Conservation (phyloP, 2,797 vertebrate species). For the Philypnodon macrostomus region DNA sequence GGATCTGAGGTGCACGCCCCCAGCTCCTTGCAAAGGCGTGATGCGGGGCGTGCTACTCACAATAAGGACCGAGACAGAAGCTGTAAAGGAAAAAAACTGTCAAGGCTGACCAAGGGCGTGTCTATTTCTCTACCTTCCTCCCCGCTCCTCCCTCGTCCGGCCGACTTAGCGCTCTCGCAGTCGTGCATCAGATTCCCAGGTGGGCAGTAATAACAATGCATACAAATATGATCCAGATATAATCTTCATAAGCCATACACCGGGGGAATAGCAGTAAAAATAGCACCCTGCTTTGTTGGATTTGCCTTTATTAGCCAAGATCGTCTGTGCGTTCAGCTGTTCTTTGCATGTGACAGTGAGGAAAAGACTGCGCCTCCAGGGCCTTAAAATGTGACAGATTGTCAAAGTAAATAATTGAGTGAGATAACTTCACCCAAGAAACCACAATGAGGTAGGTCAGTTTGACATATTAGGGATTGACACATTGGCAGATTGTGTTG, state of each 20-base stretch:
- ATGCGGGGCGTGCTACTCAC: slow-evolving; percentile 45
- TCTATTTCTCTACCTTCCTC: slow-evolving; percentile 96
- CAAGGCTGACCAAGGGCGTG: slow-evolving; percentile 84
- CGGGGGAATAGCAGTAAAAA: slow-evolving; percentile 26
- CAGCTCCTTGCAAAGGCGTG: slow-evolving; percentile 60
- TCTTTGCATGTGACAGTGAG: slow-evolving; percentile 54
- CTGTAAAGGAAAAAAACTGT: slow-evolving; percentile 57
- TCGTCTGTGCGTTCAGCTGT: slow-evolving; percentile 59
- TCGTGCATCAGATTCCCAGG: slow-evolving; percentile 88
- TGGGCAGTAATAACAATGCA: slow-evolving; percentile 56
- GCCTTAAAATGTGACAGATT: slow-evolving; percentile 59
- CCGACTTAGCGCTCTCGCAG: slow-evolving; percentile 78
- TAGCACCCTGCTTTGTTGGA: slow-evolving; percentile 34
- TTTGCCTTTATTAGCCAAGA: slow-evolving; percentile 46
- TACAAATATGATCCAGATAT: slow-evolving; percentile 15
- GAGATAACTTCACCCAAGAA: slow-evolving; percentile 45
- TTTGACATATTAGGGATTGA: neutral
- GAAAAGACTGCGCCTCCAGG: slow-evolving; percentile 39
- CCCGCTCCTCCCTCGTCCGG: slow-evolving; percentile 89
- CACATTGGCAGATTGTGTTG: slow-evolving; percentile 3
- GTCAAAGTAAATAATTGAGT: slow-evolving; percentile 66
- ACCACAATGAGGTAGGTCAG: slow-evolving; percentile 35
- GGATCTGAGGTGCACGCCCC: slow-evolving; percentile 76
- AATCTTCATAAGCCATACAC: slow-evolving; percentile 10
- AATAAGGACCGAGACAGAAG: slow-evolving; percentile 50